Conservation (phyloP, 53 echinoderm and acorn worm species). For the Actinopyga echinites region DNA sequence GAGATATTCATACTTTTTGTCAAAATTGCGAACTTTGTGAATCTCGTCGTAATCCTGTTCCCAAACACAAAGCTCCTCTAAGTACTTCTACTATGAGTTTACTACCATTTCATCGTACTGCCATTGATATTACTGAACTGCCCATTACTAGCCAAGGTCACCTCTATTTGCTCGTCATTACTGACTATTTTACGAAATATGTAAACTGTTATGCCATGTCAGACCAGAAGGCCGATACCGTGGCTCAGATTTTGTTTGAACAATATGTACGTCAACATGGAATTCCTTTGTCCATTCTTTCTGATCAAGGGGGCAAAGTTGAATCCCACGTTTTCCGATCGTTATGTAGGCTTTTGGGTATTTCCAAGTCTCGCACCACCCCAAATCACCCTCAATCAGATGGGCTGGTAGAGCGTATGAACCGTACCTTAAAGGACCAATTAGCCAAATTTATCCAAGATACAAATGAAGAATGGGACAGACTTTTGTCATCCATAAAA, state of each 20-base stretch:
- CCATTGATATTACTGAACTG: slow-evolving; percentile 54
- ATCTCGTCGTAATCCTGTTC: slow-evolving; percentile 44
- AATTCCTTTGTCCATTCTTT: slow-evolving; percentile 50
- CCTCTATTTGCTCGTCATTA: slow-evolving; percentile 52
- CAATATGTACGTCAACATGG: slow-evolving; percentile 60
- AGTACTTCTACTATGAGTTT: neutral
- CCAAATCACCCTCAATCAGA: slow-evolving; percentile 64
- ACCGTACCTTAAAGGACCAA: slow-evolving; percentile 46
- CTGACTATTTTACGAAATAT: slow-evolving; percentile 65
- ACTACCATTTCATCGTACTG: slow-evolving; percentile 51
- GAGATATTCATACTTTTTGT: slow-evolving; percentile 45
- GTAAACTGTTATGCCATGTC: slow-evolving; percentile 47
- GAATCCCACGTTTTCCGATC: slow-evolving; percentile 34
- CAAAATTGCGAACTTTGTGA: slow-evolving; percentile 37
- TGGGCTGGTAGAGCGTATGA: slow-evolving; percentile 52
- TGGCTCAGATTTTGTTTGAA: slow-evolving; percentile 51
- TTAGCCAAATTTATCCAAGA: slow-evolving; percentile 38
- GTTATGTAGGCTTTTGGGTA: slow-evolving; percentile 35
- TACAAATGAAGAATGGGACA: slow-evolving; percentile 66
- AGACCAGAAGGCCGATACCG: slow-evolving; percentile 51
- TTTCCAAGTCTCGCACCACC: slow-evolving; percentile 54
- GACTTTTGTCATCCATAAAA: slow-evolving; percentile 21
- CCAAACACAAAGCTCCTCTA: slow-evolving; percentile 47
- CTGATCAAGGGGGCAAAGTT: slow-evolving; percentile 60
- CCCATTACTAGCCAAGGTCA: slow-evolving; percentile 38